Percentiles rank a stretch among this genome's conserved stretches.
phyloP scores from a whole-genome alignment of 1,140 invertebrate genomes.

The Neoseiulus cucumeris region DNA sequence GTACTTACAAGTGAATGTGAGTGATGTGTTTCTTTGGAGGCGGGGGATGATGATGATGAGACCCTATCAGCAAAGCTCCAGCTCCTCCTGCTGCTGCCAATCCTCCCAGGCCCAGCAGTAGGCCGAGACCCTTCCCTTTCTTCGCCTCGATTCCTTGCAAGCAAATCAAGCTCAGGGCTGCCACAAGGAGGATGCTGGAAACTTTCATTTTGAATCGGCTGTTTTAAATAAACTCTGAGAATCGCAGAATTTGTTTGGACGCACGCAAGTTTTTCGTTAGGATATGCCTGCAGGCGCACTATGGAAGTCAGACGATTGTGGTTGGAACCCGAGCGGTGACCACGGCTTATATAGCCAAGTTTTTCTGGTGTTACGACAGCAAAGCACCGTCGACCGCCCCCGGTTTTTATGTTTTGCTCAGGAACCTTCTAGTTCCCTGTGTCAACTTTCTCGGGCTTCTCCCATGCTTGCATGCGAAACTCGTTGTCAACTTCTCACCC shows the following conservation, averaged over 20 bases:
- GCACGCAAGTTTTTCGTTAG: not conserved
- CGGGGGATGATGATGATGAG: not conserved
- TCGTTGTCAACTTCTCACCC: too few relatives aligned
- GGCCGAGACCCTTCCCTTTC: not conserved
- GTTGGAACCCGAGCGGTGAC: too few relatives aligned
- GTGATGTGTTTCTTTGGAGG: not conserved
- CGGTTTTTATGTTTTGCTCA: too few relatives aligned
- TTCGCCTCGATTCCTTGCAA: not conserved
- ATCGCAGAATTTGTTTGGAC: not conserved
- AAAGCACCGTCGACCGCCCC: too few relatives aligned
- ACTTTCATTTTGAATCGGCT: not conserved
- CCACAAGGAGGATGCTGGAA: not conserved
- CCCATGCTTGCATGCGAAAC: too few relatives aligned
- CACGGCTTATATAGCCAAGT: too few relatives aligned
- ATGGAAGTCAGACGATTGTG: not conserved
- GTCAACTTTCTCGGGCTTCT: too few relatives aligned
- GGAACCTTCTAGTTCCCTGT: too few relatives aligned
- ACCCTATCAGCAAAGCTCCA: not conserved
- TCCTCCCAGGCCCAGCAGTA: not conserved
- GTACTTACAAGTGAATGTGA: not conserved
- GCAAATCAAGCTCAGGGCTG: not conserved
- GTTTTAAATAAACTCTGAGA: not conserved
- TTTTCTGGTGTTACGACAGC: too few relatives aligned
- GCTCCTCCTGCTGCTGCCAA: not conserved
- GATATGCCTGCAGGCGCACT: not conserved